Conservation (phyloP, 2,113 vertebrate genomes). For the Gymnorhina tibicen region DNA sequence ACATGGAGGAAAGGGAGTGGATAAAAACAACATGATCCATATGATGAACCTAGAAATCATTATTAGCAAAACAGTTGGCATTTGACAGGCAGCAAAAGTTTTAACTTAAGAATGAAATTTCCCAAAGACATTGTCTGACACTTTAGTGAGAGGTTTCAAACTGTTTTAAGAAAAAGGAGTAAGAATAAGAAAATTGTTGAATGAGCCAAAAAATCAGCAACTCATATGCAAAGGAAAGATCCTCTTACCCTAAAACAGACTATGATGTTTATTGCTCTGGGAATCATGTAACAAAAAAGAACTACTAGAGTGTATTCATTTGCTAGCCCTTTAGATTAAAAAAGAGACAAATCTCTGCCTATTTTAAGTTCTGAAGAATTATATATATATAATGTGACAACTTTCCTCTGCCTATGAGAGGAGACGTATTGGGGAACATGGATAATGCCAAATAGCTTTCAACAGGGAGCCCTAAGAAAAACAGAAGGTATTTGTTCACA, state of each 20-base stretch:
- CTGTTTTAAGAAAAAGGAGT: neutral
- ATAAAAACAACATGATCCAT: neutral
- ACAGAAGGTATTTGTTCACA: constrained; percentile 52
- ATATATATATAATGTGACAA: neutral
- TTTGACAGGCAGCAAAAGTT: neutral
- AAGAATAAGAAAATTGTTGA: neutral
- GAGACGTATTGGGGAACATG: neutral
- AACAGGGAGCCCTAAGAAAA: constrained; percentile 34
- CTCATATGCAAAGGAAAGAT: neutral
- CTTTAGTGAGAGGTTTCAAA: neutral
- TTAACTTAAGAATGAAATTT: neutral
- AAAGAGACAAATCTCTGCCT: neutral
- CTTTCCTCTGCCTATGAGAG: neutral
- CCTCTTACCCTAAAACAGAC: neutral
- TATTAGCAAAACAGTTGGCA: neutral
- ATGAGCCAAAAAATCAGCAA: neutral
- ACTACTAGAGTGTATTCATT: neutral
- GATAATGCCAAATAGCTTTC: constrained; percentile 41
- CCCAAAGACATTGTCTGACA: neutral
- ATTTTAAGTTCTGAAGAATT: neutral
- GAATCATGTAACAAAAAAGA: neutral
- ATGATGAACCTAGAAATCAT: neutral
- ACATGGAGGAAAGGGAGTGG: fast-evolving
- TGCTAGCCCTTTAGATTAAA: neutral
- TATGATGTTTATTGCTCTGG: neutral